Evolutionary conservation across 2,797 vertebrate genomes (phyloP).

Genomic region (Pangasius sanitwongsei): DNA sequence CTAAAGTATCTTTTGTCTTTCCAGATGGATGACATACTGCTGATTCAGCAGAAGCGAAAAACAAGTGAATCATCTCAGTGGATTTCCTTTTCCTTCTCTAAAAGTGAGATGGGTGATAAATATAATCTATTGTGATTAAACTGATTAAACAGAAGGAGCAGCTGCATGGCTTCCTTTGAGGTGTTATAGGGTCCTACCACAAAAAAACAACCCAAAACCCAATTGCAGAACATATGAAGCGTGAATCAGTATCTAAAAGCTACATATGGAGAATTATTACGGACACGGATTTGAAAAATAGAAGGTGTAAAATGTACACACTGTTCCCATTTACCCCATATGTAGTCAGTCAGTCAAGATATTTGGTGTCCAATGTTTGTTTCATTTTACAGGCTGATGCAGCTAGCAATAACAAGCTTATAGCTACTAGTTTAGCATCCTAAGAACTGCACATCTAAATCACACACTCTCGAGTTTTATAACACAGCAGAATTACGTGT

Average conservation of each 20-base stretch:
- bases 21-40: neutral
- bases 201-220: too few relatives aligned
- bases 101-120: neutral
- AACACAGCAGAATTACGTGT: neutral
- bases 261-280: neutral
- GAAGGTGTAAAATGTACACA: too few relatives aligned
- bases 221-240: neutral
- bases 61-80: slow-evolving; percentile 1
- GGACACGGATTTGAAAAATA: neutral
- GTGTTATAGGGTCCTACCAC: neutral
- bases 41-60: neutral
- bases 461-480: neutral
- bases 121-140: slow-evolving; percentile 20
- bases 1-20: neutral
- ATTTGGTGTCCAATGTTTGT: neutral
- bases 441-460: neutral
- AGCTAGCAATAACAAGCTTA: neutral
- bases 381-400: neutral
- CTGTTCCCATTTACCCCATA: neutral
- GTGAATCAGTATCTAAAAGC: neutral
- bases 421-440: neutral
- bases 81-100: slow-evolving; percentile 20
- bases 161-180: neutral
- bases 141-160: neutral
- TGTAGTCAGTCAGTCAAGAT: neutral